Percentiles rank a stretch among this genome's conserved stretches.
Evolutionary conservation across 2,888 invertebrate species (phyloP).

Genomic region (Nymphalis polychloros): DNA sequence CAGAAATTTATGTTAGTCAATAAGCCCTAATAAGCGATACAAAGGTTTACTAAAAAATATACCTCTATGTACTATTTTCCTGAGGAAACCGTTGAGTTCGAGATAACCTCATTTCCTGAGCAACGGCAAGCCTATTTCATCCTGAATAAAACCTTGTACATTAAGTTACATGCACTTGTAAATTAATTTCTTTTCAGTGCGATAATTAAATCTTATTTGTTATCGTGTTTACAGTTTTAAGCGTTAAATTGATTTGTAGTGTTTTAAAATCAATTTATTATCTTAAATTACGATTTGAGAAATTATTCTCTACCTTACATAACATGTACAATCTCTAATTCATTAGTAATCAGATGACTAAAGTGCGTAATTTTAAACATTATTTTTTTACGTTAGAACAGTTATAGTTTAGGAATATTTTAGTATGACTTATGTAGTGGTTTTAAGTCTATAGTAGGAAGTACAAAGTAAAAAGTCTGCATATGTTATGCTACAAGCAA

Average conservation of each 20-base stretch:
- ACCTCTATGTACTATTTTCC: constrained; percentile 41
- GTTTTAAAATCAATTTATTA: neutral
- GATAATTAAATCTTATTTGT: constrained; percentile 35
- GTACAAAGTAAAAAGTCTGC: too few species aligned
- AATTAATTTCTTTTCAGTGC: constrained; percentile 37
- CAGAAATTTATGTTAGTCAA: constrained; percentile 2
- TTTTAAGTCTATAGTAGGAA: too few species aligned
- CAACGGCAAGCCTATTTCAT: constrained; percentile 37
- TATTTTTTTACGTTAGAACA: too few species aligned
- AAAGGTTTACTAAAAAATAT: constrained; percentile 1
- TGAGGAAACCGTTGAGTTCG: constrained; percentile 41
- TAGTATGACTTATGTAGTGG: too few species aligned
- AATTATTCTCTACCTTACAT: too few species aligned
- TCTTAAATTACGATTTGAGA: neutral
- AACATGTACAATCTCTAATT: too few species aligned
- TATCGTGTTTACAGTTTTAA: constrained; percentile 23
- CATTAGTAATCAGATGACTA: too few species aligned
- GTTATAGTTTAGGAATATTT: too few species aligned
- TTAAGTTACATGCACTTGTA: too few species aligned
- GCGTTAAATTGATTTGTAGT: constrained; percentile 1
- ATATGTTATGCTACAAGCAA: too few species aligned
- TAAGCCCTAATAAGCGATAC: neutral
- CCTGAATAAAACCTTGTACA: constrained; percentile 37
- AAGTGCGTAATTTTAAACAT: too few species aligned
- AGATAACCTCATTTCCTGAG: constrained; percentile 56